A percentile compares a stretch with the other conserved stretches of the same genome.
phyloP scores from a whole-genome alignment of 2,113 vertebrate species.

The Geococcyx californianus region DNA sequence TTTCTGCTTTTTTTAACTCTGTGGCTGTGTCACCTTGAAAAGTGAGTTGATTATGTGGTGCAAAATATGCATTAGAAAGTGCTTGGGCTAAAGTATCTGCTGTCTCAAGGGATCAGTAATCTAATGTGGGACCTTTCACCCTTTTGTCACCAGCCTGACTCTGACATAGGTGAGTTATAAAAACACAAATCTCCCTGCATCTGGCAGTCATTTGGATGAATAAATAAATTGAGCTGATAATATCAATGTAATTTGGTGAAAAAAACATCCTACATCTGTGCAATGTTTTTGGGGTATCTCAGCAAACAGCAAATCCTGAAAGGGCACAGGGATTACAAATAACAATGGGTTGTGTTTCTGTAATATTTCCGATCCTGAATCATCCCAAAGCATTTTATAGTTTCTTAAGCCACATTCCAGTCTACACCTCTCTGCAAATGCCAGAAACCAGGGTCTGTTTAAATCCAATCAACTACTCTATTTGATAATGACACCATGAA shows the following conservation, averaged over 20 bases:
- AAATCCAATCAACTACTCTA: not conserved
- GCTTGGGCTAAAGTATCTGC: not conserved
- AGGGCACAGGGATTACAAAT: not conserved
- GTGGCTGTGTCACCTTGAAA: not conserved
- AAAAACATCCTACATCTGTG: not conserved
- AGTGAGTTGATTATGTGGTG: not conserved
- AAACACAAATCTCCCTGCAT: not conserved
- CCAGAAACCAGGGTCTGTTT: not conserved
- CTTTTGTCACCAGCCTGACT: not conserved
- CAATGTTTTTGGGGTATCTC: not conserved
- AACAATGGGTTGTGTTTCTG: not conserved
- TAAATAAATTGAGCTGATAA: slow-evolving; percentile 23
- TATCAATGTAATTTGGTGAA: not conserved
- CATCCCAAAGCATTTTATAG: not conserved
- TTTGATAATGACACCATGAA: not conserved
- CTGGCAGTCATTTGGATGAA: slow-evolving; percentile 1
- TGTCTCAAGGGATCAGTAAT: slow-evolving; percentile 3
- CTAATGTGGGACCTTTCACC: not conserved
- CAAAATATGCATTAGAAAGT: not conserved
- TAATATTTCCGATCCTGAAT: not conserved
- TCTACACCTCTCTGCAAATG: not conserved
- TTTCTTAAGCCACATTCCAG: not conserved
- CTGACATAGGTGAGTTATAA: not conserved
- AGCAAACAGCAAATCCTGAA: slow-evolving; percentile 29
- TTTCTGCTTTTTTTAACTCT: not conserved